A percentile compares a stretch with the other conserved stretches of the same genome.
These are phyloP conservation scores for Zeus faber DNA, from an alignment of 2,113 vertebrate genomes.

Conservation along the genomic window DNA sequence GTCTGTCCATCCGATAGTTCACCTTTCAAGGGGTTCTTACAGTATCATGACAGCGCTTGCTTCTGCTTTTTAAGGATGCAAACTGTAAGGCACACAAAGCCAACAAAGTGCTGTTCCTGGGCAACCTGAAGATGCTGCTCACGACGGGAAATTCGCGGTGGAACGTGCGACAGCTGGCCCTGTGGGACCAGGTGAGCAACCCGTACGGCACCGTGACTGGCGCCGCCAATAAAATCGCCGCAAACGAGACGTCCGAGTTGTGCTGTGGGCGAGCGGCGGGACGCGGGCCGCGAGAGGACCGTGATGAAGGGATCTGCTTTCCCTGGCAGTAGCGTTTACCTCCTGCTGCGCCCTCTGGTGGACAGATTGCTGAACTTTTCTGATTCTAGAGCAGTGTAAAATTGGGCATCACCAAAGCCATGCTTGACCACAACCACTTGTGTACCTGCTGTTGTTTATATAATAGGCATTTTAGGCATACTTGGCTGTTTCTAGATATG, in stretches of 20 bases:
- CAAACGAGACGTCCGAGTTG: no score
- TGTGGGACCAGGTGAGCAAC: constrained; percentile 71
- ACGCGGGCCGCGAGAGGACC: no score
- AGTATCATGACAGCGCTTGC: neutral
- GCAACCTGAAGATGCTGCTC: constrained; percentile 83
- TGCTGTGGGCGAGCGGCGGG: no score
- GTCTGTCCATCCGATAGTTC: neutral
- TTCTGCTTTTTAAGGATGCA: constrained; percentile 77
- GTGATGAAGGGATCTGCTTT: no score
- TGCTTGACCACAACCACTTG: no score
- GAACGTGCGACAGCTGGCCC: constrained; percentile 87
- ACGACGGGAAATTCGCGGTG: constrained; percentile 85
- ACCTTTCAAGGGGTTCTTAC: neutral
- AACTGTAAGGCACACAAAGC: constrained; percentile 80
- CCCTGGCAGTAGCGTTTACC: no score
- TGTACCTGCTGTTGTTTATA: neutral
- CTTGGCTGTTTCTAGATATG: no score
- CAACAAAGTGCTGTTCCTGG: constrained; percentile 87
- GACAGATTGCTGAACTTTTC: constrained; percentile 15
- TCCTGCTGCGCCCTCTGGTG: constrained; percentile 62
- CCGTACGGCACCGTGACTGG: no score
- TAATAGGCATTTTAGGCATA: neutral
- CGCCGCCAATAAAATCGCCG: no score
- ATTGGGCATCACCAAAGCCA: neutral
- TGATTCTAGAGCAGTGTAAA: no score